Evolutionary conservation across 2,113 vertebrate species (phyloP).

Genomic region (Alaudala cheleensis): DNA sequence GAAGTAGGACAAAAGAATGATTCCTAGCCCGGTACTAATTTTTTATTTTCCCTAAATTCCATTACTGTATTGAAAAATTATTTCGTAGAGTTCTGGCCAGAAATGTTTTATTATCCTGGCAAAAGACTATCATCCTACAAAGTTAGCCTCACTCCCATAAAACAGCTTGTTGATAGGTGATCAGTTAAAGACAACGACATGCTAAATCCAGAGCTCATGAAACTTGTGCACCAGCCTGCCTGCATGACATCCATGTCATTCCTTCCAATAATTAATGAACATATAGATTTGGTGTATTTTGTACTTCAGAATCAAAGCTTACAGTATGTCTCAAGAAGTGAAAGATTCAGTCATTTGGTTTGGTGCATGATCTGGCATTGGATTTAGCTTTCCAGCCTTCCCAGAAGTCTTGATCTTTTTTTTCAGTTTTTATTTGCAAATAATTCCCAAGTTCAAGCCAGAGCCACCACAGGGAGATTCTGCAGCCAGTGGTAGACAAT

Average conservation of each 20-base stretch:
- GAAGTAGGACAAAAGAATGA: background rate
- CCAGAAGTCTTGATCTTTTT: rapidly evolving
- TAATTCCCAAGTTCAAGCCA: background rate
- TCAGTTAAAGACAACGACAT: background rate
- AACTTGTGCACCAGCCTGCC: background rate
- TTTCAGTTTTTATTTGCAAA: background rate
- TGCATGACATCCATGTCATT: background rate
- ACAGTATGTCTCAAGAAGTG: background rate
- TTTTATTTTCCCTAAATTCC: background rate
- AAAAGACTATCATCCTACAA: background rate
- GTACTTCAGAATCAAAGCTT: background rate
- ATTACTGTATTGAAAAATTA: background rate
- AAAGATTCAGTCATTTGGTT: background rate
- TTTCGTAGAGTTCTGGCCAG: background rate
- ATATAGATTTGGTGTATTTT: background rate
- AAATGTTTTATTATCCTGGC: rapidly evolving
- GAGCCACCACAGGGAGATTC: background rate
- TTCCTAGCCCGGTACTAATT: background rate
- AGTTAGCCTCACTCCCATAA: background rate
- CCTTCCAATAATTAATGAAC: background rate
- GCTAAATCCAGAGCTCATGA: background rate
- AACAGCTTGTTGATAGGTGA: background rate
- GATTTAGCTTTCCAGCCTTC: background rate
- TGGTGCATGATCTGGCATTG: background rate
- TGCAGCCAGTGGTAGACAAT: background rate